Evolutionary conservation across 2,888 invertebrate species (phyloP).

Genomic region (Lycia hirtaria): DNA sequence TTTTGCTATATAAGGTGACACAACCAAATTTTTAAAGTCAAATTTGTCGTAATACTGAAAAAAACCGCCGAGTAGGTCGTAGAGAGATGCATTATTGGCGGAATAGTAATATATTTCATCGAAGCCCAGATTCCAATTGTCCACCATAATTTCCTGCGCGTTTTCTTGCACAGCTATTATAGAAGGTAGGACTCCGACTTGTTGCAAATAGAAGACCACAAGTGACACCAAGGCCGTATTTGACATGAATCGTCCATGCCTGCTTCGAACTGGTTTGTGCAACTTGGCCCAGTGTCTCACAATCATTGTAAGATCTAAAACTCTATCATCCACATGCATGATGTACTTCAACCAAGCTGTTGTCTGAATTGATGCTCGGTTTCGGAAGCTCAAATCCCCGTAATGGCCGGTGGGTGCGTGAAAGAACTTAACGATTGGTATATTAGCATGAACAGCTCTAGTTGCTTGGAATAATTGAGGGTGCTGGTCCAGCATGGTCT

Average conservation of each 20-base stretch:
- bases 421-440: not conserved
- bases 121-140: conserved; percentile 24
- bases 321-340: not conserved
- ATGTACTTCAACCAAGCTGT: not conserved
- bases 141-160: not conserved
- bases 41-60: conserved; percentile 44
- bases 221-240: conserved; percentile 13
- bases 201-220: conserved; percentile 28
- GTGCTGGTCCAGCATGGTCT: not conserved
- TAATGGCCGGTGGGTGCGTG: not conserved
- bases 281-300: conserved; percentile 7
- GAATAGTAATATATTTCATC: conserved; percentile 15
- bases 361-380: not conserved
- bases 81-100: conserved; percentile 11
- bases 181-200: conserved; percentile 14
- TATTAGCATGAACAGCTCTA: not conserved
- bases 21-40: conserved; percentile 16
- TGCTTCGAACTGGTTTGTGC: not conserved
- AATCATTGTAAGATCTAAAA: not conserved
- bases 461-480: not conserved
- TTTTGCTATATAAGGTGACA: conserved; percentile 9
- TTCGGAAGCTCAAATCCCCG: conserved; percentile 2
- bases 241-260: not conserved
- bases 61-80: conserved; percentile 38
- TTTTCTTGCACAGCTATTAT: conserved; percentile 12